Evolutionary conservation across 2,797 vertebrate genomes (phyloP).

Genomic region (Sarcophilus harrisii): DNA sequence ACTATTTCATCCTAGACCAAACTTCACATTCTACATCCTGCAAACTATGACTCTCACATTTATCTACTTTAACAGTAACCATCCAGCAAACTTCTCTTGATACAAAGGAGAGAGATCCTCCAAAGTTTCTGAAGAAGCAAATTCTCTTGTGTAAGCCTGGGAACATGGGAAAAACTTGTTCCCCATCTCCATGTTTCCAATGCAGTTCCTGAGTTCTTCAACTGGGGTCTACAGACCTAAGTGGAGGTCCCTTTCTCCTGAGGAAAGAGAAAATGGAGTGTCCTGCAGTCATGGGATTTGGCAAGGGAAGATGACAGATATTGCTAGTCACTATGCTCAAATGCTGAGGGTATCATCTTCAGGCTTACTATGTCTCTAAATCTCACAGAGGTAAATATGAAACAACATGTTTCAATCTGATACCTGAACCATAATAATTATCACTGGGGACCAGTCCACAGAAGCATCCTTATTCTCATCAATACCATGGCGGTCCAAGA

Average conservation of each 20-base stretch:
- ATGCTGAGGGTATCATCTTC: not conserved
- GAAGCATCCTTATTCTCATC: not conserved
- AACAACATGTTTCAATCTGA: not conserved
- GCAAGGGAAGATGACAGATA: not conserved
- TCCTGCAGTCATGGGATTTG: not conserved
- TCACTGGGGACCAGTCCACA: not conserved
- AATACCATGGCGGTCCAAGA: not conserved
- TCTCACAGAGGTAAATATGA: not conserved
- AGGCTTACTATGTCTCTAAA: not conserved
- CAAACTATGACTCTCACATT: not conserved
- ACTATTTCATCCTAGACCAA: not conserved
- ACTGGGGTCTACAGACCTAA: not conserved
- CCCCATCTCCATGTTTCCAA: not conserved
- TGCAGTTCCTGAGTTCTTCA: not conserved
- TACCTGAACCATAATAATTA: not conserved
- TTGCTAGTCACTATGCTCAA: too few species aligned
- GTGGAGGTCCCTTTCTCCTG: not conserved
- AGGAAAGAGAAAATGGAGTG: not conserved
- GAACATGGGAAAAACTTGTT: not conserved
- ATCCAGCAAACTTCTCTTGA: not conserved
- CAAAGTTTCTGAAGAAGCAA: not conserved
- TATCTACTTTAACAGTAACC: not conserved
- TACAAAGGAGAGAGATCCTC: not conserved
- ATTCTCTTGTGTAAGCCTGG: not conserved
- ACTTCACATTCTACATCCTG: not conserved